Percentiles rank a stretch among this genome's conserved stretches.
phyloP scores from a whole-genome alignment of 2,888 invertebrate species.

The Aelia acuminata region DNA sequence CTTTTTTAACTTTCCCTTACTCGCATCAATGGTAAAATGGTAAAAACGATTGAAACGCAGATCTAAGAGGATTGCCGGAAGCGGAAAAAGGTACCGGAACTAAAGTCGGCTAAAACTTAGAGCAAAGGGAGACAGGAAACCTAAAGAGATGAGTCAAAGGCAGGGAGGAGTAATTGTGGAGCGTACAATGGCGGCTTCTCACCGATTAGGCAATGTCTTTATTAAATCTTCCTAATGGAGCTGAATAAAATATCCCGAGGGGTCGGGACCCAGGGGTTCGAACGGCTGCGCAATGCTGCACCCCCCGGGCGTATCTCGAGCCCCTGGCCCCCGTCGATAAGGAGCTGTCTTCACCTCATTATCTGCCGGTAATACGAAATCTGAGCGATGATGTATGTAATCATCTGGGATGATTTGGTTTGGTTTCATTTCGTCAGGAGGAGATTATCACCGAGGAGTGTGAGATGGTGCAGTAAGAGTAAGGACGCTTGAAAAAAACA shows the following conservation, averaged over 20 bases:
- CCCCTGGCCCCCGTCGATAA: not conserved
- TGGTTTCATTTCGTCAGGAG: slow-evolving; percentile 7
- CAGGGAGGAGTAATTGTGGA: slow-evolving; percentile 9
- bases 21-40: too few species aligned
- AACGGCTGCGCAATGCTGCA: not conserved
- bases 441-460: not conserved
- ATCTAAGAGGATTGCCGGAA: not conserved
- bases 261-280: not conserved
- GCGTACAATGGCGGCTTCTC: slow-evolving; percentile 42
- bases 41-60: too few species aligned
- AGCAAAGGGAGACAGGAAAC: not conserved
- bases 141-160: slow-evolving; percentile 17
- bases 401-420: not conserved
- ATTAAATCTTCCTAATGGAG: slow-evolving; percentile 49
- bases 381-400: not conserved
- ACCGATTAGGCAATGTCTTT: slow-evolving; percentile 52
- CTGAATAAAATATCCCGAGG: slow-evolving; percentile 51
- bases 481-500: not conserved
- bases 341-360: slow-evolving; percentile 5
- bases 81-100: not conserved
- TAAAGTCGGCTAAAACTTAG: not conserved
- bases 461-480: not conserved
- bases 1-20: not conserved
- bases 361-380: not conserved
- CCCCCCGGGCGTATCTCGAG: not conserved